Evolutionary conservation across 2,113 vertebrate species (phyloP), one percentile per base, ranked within the genome.

Genomic region (Lepidothrix coronata): DNA sequence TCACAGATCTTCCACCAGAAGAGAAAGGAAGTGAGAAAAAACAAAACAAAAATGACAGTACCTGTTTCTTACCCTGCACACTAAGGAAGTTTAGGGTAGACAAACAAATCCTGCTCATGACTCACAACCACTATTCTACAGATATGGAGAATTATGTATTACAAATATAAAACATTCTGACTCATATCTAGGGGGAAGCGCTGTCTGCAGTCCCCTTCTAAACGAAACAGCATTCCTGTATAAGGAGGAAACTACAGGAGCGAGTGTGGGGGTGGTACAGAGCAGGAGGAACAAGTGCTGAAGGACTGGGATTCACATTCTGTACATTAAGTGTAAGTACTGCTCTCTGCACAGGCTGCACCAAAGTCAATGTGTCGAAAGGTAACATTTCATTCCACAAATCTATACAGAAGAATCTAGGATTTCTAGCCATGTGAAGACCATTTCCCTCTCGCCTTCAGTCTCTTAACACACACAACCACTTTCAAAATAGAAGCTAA

Each of bases 291-390:
- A 5, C 3, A 6, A 77, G 5, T 8, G 21, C 25, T 51, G 23
- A n/a, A 78, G 46, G 41, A 74, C 65, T 54, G 20, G 22, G 25
- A 57, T 55, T 52, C 25, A 59, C 19, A 31, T 2, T 19, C 33
- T 11, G 4, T 33, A 57, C 12, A 18, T 39, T 22, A 23, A 0
- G 0, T 41, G 22, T 25, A 74, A 79, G 43, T 8, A 52, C 5
- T 25, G 6, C 63, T 35, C 65, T 25, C 51, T 13, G 35, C 37
- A 33, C 1, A 65, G 19, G 22, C 46, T 85, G 14, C 12, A 70
- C 9, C 27, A 15, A 39, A 20, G 13, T 33, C 35, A 77, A 1
- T 11, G 31, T 55, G 8, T 11, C 57, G 17, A 78, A 27, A 71
- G 9, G 6, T 16, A 88, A 39, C 2, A 62, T 43, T 74, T 43